phyloP scores from a whole-genome alignment of 2,888 invertebrate genomes.

The Sarcophaga rosellei region DNA sequence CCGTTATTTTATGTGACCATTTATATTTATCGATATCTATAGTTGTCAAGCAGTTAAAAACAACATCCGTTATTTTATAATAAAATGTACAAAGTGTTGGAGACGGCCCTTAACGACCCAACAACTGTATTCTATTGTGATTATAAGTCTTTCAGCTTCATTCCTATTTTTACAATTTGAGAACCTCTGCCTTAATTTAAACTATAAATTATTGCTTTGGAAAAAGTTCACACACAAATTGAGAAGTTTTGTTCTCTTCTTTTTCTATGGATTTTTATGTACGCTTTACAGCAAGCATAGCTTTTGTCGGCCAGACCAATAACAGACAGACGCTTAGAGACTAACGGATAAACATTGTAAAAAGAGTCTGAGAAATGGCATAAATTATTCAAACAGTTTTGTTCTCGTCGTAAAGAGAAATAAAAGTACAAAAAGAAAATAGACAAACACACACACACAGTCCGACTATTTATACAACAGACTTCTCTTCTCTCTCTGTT shows the following conservation, averaged over 20 bases:
- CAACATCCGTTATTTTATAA: no score
- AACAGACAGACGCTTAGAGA: constrained; percentile 14
- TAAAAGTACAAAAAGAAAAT: constrained; percentile 2
- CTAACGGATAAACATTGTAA: background rate
- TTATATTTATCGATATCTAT: no score
- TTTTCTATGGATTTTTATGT: constrained; percentile 7
- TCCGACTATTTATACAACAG: constrained; percentile 29
- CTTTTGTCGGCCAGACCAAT: constrained; percentile 44
- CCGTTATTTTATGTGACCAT: no score
- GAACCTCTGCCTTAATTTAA: constrained; percentile 32
- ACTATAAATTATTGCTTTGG: constrained; percentile 50
- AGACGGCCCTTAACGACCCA: no score
- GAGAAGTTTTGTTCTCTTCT: constrained; percentile 1
- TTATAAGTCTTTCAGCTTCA: no score
- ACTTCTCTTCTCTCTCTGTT: constrained; percentile 21
- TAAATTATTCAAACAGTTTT: constrained; percentile 63
- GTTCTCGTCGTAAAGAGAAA: constrained; percentile 51
- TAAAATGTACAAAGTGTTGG: no score
- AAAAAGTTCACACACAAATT: constrained; percentile 35
- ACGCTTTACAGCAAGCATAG: constrained; percentile 42
- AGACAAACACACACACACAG: no score
- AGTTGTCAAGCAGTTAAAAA: no score
- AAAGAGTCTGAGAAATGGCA: constrained; percentile 22
- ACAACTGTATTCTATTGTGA: no score
- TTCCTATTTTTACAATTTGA: background rate